Percentiles rank a stretch among this genome's conserved stretches.
Conservation (phyloP, 1,140 invertebrate genomes). For the Zeugodacus cucurbitae region DNA sequence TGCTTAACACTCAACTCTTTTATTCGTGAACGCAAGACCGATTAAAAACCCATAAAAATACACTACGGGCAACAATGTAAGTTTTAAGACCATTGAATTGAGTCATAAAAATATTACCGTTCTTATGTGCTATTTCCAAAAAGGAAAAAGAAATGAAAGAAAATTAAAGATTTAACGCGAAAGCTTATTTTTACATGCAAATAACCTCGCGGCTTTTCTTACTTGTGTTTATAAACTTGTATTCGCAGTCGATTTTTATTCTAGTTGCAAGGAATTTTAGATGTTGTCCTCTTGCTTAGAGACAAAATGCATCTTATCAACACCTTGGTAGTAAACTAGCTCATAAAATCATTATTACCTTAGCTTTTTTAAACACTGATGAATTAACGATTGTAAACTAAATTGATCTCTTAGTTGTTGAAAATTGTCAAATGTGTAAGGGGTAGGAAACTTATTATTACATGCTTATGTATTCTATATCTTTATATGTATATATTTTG, state of each 20-base stretch:
- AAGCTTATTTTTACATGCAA: neutral
- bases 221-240: no score
- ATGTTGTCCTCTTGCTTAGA: slow-evolving; percentile 1
- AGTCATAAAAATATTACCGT: slow-evolving; percentile 35
- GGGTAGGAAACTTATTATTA: no score
- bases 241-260: neutral
- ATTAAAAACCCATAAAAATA: slow-evolving; percentile 32
- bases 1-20: slow-evolving; percentile 35
- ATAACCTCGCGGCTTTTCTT: neutral
- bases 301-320: slow-evolving; percentile 33
- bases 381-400: slow-evolving; percentile 22
- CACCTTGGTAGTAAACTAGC: slow-evolving; percentile 31
- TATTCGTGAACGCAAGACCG: slow-evolving; percentile 26
- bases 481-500: no score
- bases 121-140: neutral
- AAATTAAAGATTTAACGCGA: neutral
- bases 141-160: neutral
- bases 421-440: neutral
- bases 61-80: slow-evolving; percentile 23
- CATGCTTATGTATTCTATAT: no score
- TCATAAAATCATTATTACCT: slow-evolving; percentile 20
- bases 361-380: slow-evolving; percentile 22
- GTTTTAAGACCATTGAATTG: slow-evolving; percentile 30
- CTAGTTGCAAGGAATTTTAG: neutral
- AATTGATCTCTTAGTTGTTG: slow-evolving; percentile 29